Conservation (phyloP, 2,797 vertebrate genomes). For the Rachycentron canadum region DNA sequence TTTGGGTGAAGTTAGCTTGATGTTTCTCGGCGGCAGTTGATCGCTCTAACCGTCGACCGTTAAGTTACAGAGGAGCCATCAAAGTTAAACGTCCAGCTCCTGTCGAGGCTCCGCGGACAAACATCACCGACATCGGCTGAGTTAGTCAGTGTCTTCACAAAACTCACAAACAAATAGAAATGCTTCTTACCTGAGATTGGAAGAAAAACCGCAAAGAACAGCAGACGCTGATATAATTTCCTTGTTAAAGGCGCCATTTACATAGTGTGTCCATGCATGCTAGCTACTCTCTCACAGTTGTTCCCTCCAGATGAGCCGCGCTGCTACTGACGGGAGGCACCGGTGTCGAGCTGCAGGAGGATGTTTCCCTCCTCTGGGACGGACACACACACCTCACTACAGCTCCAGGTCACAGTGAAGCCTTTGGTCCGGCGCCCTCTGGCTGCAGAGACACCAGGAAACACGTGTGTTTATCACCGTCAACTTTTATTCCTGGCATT, state of each 20-base stretch:
- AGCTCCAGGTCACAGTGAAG: not conserved
- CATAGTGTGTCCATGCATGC: slow-evolving; percentile 79
- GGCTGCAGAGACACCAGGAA: not conserved
- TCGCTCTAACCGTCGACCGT: not conserved
- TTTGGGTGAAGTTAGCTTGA: not conserved
- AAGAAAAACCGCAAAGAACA: slow-evolving; percentile 77
- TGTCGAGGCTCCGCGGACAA: not conserved
- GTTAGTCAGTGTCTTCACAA: too few relatives aligned
- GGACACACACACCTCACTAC: slow-evolving; percentile 33
- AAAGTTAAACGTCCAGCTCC: not conserved
- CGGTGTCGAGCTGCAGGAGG: slow-evolving; percentile 49
- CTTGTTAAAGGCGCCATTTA: slow-evolving; percentile 86
- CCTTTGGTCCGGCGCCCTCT: slow-evolving; percentile 60
- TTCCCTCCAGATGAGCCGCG: slow-evolving; percentile 64
- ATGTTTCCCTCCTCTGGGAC: slow-evolving; percentile 63
- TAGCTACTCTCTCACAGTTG: slow-evolving; percentile 63
- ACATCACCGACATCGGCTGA: not conserved
- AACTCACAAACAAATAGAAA: not conserved
- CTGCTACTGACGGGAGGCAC: slow-evolving; percentile 54
- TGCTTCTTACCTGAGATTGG: slow-evolving; percentile 84
- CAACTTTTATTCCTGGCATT: too few relatives aligned
- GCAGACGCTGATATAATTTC: slow-evolving; percentile 80
- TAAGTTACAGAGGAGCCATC: not conserved
- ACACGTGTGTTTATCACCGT: too few relatives aligned
- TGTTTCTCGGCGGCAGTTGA: not conserved